A percentile compares a stretch with the other conserved stretches of the same genome.
Evolutionary conservation across 2,113 vertebrate species (phyloP).

Genomic region (Fukomys damarensis): DNA sequence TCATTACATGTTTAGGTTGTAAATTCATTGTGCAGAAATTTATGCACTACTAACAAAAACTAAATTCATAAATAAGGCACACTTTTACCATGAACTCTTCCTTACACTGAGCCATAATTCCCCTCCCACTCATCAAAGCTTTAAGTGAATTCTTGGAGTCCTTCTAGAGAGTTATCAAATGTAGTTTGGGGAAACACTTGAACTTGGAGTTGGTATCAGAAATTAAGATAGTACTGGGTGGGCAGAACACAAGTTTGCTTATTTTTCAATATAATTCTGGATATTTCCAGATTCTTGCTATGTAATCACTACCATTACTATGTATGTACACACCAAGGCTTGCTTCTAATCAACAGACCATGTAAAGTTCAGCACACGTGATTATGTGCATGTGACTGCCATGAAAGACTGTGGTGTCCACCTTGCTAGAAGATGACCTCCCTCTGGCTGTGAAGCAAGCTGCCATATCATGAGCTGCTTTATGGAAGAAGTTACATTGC

Average conservation of each 20-base stretch:
- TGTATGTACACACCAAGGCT: neutral
- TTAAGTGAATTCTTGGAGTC: neutral
- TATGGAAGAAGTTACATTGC: neutral
- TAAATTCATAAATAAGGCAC: conserved; percentile 22
- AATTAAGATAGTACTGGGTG: neutral
- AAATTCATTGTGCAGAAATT: neutral
- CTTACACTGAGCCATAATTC: neutral
- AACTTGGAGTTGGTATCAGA: neutral
- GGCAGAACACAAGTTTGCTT: neutral
- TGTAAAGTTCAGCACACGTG: neutral
- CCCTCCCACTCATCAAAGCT: neutral
- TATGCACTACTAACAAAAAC: conserved; percentile 20
- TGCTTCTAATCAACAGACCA: neutral
- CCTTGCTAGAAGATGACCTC: neutral
- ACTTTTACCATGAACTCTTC: conserved; percentile 6
- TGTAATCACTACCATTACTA: neutral
- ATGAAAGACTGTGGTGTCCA: neutral
- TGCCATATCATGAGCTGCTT: neutral
- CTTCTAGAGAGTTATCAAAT: neutral
- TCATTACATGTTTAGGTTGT: neutral
- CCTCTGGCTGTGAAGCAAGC: neutral
- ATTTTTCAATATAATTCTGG: neutral
- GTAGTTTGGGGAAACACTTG: neutral
- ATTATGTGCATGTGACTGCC: neutral
- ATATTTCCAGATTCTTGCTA: neutral